Conservation (phyloP, 2,797 vertebrate species). For the Mormyrops attenuatus region DNA sequence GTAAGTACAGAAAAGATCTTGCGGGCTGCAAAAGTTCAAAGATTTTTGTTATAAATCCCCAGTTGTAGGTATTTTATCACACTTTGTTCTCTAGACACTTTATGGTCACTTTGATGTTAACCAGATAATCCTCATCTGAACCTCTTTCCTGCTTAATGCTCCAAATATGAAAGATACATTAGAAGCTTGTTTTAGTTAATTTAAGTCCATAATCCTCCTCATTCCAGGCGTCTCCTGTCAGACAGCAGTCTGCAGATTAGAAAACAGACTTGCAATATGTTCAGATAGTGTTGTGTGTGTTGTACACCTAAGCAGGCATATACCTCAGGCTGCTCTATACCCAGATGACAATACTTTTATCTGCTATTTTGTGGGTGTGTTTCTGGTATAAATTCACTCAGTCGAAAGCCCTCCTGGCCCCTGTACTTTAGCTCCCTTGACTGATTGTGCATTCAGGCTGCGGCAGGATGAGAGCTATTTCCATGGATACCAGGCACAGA, state of each 20-base stretch:
- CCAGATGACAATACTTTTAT: not conserved
- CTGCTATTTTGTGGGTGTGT: not conserved
- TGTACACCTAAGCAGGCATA: not conserved
- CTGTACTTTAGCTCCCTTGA: not conserved
- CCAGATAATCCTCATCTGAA: not conserved
- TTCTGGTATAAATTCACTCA: not conserved
- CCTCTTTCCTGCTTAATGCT: not conserved
- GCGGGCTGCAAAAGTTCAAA: not conserved
- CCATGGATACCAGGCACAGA: slow-evolving; percentile 16
- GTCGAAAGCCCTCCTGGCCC: not conserved
- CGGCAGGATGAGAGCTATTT: not conserved
- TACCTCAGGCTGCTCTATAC: not conserved
- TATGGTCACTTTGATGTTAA: not conserved
- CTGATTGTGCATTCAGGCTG: not conserved
- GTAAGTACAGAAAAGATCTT: not conserved
- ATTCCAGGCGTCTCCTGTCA: not conserved
- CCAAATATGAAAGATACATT: slow-evolving; percentile 4
- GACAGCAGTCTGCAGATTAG: not conserved
- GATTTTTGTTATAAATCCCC: not conserved
- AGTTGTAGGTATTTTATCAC: not conserved
- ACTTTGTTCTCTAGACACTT: not conserved
- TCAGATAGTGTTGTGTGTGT: not conserved
- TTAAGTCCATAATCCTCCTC: not conserved
- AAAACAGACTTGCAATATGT: not conserved
- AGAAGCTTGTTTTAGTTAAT: not conserved